Evolutionary conservation across 1,140 invertebrate species (phyloP).

Genomic region (Cecropterus lyciades): DNA sequence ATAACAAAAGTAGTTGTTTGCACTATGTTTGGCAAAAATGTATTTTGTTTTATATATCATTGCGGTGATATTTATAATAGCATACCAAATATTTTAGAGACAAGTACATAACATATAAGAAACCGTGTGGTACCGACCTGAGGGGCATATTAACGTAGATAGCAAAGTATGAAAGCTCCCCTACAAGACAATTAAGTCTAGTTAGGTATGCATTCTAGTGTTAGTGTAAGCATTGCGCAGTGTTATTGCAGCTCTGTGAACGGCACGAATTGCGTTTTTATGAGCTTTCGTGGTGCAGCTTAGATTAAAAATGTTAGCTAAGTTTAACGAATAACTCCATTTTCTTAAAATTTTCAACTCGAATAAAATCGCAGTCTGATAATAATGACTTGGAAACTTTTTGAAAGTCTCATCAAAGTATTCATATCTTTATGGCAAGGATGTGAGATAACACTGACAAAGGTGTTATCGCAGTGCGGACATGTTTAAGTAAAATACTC

Average conservation of each 20-base stretch:
- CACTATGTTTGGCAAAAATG: too few species aligned
- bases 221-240: background rate
- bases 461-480: too few species aligned
- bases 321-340: slow-evolving; percentile 7
- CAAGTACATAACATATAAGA: too few species aligned
- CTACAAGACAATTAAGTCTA: slow-evolving; percentile 7
- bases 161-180: background rate
- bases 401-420: background rate
- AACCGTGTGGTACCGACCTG: background rate
- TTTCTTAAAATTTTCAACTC: background rate
- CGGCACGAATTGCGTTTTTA: slow-evolving; percentile 1
- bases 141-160: background rate
- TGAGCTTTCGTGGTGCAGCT: slow-evolving; percentile 9
- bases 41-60: too few species aligned
- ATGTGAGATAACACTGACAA: background rate
- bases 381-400: background rate
- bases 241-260: background rate
- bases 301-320: slow-evolving; percentile 11
- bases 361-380: background rate
- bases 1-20: too few species aligned
- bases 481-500: too few species aligned
- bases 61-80: too few species aligned
- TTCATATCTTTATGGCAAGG: background rate
- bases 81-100: too few species aligned
- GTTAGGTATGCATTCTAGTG: slow-evolving; percentile 7